Base-by-base conservation (phyloP, 92 coral and sea anemone genomes). In the Meandrina meandrites region DNA sequence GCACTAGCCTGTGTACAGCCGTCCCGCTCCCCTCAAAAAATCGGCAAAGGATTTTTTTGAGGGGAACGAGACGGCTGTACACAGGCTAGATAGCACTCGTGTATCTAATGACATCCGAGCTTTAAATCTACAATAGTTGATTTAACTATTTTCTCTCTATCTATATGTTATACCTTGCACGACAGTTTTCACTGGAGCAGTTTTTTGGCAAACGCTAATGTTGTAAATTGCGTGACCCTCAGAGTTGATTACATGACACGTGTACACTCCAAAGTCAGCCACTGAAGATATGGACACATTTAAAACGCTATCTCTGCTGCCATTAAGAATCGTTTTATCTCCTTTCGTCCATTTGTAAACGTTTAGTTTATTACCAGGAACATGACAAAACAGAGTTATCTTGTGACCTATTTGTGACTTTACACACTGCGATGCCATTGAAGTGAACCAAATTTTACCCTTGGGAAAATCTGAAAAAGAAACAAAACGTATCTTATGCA, bases 221-320 rank as follows among this genome's bases (percentile, higher is more conserved):
- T 85, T 76, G 82, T 62, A 76, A 22, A 36, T 62, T 24, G 76
- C 60, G 75, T 62, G 76, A 50, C 82, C 88, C 48, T 62, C 51
- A 37, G 75, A 64, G 12, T 34, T 28, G 48, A 64, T 60, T 21
- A 42, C 88, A 24, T 85, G 82, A 77, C 88, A 85, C 7, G 82
- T 60, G 50, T 85, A 85, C 2, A 76, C 45, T 22, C 88, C 88
- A 85, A 85, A 85, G 47, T 85, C 88, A 8, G 66, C 68, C 14
- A 40, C 34, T 77, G 88, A 60, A 50, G 81, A 85, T 28, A 85
- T 32, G 9, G 82, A 1, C 12, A 76, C 66, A 67, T 85, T 85
- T 30, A 85, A 7, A 45, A 76, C 67, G 30, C 88, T 68, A 48
- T 30, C 37, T 14, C 15, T 28, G 22, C 88, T 85, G 42, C 17